Conservation (phyloP, 2,888 invertebrate species). For the Molanna angustata region DNA sequence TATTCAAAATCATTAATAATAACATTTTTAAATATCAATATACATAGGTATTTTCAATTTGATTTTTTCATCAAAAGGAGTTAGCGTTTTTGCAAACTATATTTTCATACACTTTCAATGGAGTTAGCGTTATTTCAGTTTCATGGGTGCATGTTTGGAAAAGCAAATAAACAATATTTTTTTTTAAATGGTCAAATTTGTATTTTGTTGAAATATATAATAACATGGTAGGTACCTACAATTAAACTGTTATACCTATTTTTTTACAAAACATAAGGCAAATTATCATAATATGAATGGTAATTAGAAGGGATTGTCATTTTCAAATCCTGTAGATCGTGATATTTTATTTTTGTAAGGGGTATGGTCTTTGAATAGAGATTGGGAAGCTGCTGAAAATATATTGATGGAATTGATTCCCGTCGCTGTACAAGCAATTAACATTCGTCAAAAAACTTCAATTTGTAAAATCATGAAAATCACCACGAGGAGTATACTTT, state of each 20-base stretch:
- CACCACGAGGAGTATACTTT: too few relatives aligned
- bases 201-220: not conserved
- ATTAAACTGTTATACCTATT: not conserved
- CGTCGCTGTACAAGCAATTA: not conserved
- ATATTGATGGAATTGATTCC: not conserved
- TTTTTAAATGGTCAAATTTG: not conserved
- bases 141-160: not conserved
- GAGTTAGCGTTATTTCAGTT: too few relatives aligned
- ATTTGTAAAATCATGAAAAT: constrained; percentile 4
- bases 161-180: not conserved
- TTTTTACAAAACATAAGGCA: not conserved
- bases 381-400: constrained; percentile 3
- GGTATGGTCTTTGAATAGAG: not conserved
- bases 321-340: not conserved
- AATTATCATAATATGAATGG: not conserved
- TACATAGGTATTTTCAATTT: too few relatives aligned
- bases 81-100: constrained; percentile 1
- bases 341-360: not conserved
- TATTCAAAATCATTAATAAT: too few relatives aligned
- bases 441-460: constrained; percentile 5
- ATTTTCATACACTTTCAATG: too few relatives aligned
- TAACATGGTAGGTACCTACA: too few relatives aligned
- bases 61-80: too few relatives aligned
- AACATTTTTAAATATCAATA: too few relatives aligned
- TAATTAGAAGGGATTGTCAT: not conserved